Conservation (phyloP, 1,140 invertebrate genomes). For the Drosophila tristis region DNA sequence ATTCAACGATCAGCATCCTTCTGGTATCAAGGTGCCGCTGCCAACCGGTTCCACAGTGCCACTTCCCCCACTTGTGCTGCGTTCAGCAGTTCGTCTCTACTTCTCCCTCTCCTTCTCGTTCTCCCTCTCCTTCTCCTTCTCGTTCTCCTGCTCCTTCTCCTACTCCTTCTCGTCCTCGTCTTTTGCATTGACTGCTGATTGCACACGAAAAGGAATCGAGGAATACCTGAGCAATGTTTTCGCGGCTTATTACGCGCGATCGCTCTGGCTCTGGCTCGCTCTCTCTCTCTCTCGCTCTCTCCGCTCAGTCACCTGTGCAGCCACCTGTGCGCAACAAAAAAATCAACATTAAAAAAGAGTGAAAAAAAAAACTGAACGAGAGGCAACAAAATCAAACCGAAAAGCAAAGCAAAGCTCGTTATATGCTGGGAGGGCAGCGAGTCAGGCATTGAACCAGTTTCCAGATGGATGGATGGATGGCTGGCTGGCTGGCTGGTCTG, state of each 20-base stretch:
- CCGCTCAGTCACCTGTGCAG: constrained; percentile 7
- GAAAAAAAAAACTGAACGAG: constrained; percentile 6
- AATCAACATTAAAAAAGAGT: not conserved
- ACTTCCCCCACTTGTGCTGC: not conserved
- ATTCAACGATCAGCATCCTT: constrained; percentile 26
- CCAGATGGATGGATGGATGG: constrained; percentile 67
- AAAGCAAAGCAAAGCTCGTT: constrained; percentile 70
- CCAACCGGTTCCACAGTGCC: constrained; percentile 25
- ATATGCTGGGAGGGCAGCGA: constrained; percentile 24
- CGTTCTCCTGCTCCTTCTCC: not conserved
- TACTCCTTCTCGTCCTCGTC: not conserved
- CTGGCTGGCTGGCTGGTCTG: constrained; percentile 65
- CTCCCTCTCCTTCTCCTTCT: too few relatives aligned
- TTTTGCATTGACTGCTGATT: constrained; percentile 11
- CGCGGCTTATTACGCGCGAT: constrained; percentile 80
- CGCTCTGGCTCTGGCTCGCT: constrained; percentile 35
- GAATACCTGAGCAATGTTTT: constrained; percentile 77
- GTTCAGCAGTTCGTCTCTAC: too few relatives aligned
- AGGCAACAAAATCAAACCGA: constrained; percentile 68
- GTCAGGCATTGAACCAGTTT: constrained; percentile 72
- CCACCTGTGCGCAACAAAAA: constrained; percentile 71
- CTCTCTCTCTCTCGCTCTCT: too few relatives aligned
- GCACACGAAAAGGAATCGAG: constrained; percentile 15
- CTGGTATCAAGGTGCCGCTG: constrained; percentile 20
- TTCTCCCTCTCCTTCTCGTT: too few relatives aligned